A percentile compares a stretch with the other conserved stretches of the same genome.
These are phyloP conservation scores for Rhaphigaster nebulosa DNA, from an alignment of 2,888 invertebrate genomes.

Conservation along the genomic window DNA sequence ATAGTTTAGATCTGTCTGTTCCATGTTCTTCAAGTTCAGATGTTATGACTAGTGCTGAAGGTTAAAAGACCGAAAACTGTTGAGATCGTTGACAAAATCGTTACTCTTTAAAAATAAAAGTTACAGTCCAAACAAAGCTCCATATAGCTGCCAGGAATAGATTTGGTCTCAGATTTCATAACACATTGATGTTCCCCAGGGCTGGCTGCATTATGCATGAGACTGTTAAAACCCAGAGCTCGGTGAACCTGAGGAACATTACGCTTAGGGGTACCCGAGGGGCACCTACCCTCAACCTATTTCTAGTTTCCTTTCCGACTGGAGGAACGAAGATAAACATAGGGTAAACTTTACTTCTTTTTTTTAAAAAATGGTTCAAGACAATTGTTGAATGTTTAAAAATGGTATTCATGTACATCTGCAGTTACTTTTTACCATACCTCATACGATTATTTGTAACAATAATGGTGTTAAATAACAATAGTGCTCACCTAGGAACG, in stretches of 20 bases:
- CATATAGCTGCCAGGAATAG: background rate
- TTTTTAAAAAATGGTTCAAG: background rate
- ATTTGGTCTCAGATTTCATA: slow-evolving; percentile 40
- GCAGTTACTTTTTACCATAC: too few species aligned
- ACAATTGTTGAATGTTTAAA: too few species aligned
- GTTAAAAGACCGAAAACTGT: background rate
- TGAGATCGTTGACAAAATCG: background rate
- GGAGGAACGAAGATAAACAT: background rate
- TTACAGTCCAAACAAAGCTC: background rate
- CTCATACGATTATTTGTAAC: too few species aligned
- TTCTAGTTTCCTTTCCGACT: background rate
- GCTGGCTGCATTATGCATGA: slow-evolving; percentile 52
- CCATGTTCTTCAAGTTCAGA: background rate
- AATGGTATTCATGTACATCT: too few species aligned
- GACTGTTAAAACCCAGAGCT: slow-evolving; percentile 40
- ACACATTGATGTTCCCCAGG: slow-evolving; percentile 15
- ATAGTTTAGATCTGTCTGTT: too few species aligned
- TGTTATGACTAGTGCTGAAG: background rate
- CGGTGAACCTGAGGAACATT: slow-evolving; percentile 36
- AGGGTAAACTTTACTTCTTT: background rate
- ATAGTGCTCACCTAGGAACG: too few species aligned
- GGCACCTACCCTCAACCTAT: slow-evolving; percentile 34
- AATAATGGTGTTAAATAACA: too few species aligned
- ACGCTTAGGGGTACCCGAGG: slow-evolving; percentile 6
- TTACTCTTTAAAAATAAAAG: background rate